Conservation (phyloP, 2,797 vertebrate species). For the Rhynchotus rufescens region DNA sequence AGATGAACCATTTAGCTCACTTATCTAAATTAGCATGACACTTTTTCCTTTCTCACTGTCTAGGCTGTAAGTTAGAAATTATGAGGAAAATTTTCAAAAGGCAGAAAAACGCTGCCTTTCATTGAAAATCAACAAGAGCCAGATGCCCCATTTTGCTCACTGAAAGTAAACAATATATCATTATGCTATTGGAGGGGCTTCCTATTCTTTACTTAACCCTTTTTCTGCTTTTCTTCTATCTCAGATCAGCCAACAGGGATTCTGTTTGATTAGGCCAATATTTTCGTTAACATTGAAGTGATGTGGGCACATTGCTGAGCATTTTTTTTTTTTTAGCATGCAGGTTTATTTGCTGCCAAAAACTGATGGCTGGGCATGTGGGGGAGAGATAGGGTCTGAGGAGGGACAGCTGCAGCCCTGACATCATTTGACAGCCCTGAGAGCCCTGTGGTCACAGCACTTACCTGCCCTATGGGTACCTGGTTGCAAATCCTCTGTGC, state of each 20-base stretch:
- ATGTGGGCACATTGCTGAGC: not conserved
- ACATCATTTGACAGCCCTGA: not conserved
- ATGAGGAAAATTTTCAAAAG: not conserved
- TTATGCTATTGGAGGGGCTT: not conserved
- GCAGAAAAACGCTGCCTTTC: not conserved
- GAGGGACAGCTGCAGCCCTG: not conserved
- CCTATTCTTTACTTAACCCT: not conserved
- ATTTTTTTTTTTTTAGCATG: not conserved
- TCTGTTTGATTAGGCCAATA: not conserved
- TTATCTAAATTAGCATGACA: not conserved
- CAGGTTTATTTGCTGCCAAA: not conserved
- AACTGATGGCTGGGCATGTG: not conserved
- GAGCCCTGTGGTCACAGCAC: not conserved
- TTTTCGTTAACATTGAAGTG: not conserved
- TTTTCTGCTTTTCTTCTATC: not conserved
- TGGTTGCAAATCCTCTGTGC: not conserved
- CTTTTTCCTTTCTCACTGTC: not conserved
- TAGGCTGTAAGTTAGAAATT: not conserved
- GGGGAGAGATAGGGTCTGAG: not conserved
- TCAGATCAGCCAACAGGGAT: not conserved
- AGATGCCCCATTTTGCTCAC: not conserved
- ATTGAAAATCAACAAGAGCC: not conserved
- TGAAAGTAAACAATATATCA: not conserved
- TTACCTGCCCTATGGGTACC: not conserved
- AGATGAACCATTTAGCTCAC: not conserved